A percentile compares a stretch with the other conserved stretches of the same genome.
Conservation (phyloP, 92 coral and sea anemone genomes). For the Zoanthus solanderi region DNA sequence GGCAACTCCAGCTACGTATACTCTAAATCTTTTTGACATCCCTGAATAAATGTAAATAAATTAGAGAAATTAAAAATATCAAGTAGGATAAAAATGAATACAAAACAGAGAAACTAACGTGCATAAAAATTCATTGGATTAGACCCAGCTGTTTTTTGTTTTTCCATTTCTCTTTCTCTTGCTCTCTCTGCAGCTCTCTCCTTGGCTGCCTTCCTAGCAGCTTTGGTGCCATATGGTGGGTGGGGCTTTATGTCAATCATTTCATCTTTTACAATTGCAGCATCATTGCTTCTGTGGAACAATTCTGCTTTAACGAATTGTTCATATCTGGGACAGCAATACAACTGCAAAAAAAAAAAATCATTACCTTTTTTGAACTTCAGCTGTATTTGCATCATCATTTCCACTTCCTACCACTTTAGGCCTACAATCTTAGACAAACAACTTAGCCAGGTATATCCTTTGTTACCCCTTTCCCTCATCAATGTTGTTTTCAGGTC, state of each 20-base stretch:
- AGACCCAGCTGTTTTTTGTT: conserved; percentile 93
- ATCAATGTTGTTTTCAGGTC: no score
- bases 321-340: conserved; percentile 87
- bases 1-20: no score
- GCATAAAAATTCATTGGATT: conserved; percentile 94
- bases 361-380: background rate
- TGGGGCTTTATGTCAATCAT: conserved; percentile 96
- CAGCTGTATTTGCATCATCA: no score
- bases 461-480: no score
- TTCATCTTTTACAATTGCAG: conserved; percentile 79
- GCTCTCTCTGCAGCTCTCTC: conserved; percentile 99
- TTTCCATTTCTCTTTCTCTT: conserved; percentile 93
- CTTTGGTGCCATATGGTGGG: conserved; percentile 98
- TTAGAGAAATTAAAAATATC: no score
- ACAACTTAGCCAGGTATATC: no score
- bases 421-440: no score
- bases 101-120: conserved; percentile 65
- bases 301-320: conserved; percentile 80
- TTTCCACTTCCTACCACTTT: no score
- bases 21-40: no score
- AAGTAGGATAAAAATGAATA: background rate
- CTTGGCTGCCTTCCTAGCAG: conserved; percentile 97
- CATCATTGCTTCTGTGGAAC: conserved; percentile 76
- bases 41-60: no score
- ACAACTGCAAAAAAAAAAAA: conserved; percentile 59